phyloP scores from a whole-genome alignment of 2,888 invertebrate species.

The Callyntrura guangdongensis region DNA sequence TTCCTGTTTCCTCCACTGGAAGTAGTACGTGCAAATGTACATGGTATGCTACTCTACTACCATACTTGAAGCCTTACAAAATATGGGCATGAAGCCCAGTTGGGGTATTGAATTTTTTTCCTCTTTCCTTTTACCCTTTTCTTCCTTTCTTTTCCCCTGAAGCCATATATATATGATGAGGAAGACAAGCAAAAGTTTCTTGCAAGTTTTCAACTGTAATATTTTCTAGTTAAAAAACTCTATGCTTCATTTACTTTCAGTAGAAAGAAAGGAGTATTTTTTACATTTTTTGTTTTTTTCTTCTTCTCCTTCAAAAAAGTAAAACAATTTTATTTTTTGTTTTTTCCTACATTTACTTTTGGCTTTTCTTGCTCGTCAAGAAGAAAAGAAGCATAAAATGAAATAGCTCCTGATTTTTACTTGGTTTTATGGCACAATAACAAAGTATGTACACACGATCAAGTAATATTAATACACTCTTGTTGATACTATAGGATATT shows the following conservation, averaged over 20 bases:
- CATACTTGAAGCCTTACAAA: background rate
- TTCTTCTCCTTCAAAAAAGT: slow-evolving; percentile 23
- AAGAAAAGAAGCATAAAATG: slow-evolving; percentile 23
- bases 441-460: background rate
- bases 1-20: background rate
- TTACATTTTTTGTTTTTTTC: slow-evolving; percentile 9
- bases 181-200: slow-evolving; percentile 30
- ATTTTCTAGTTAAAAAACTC: slow-evolving; percentile 47
- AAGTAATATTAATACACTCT: background rate
- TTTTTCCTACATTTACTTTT: slow-evolving; percentile 1
- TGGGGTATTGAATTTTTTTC: slow-evolving; percentile 44
- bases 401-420: slow-evolving; percentile 45
- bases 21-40: background rate
- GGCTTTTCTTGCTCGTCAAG: slow-evolving; percentile 12
- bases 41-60: background rate
- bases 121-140: background rate
- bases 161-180: slow-evolving; percentile 48
- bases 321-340: slow-evolving; percentile 37
- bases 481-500: background rate
- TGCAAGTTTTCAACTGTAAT: slow-evolving; percentile 31
- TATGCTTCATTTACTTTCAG: slow-evolving; percentile 49
- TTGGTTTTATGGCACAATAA: slow-evolving; percentile 21
- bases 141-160: slow-evolving; percentile 6
- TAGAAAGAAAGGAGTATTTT: slow-evolving; percentile 2
- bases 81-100: background rate